A percentile compares a stretch with the other conserved stretches of the same genome.
phyloP scores from a whole-genome alignment of 2,113 vertebrate genomes.

The Dendrocopos noguchii region DNA sequence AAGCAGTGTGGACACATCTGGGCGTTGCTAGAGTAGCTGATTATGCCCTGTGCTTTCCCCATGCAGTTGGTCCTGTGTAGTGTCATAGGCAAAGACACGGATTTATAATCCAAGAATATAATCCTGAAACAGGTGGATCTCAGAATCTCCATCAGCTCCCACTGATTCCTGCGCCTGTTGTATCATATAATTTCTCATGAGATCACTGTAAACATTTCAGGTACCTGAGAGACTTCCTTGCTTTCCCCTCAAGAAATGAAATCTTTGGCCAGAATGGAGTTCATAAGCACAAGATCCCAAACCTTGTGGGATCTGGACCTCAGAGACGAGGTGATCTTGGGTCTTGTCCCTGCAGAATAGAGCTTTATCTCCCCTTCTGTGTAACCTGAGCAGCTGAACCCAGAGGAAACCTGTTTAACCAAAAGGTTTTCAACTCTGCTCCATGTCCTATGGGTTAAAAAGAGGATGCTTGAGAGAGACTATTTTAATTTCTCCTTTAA shows the following conservation, averaged over 20 bases:
- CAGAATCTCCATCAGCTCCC: background rate
- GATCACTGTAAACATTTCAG: background rate
- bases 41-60: background rate
- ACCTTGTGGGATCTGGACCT: background rate
- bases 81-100: background rate
- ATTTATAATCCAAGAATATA: background rate
- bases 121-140: background rate
- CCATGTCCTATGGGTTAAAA: background rate
- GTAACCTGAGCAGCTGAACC: background rate
- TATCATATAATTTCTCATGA: background rate
- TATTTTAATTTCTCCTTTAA: background rate
- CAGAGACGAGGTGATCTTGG: background rate
- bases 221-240: accelerated
- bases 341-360: background rate
- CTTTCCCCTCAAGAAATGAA: background rate
- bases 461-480: accelerated
- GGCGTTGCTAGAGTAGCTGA: background rate
- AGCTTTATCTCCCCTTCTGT: background rate
- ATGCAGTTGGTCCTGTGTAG: accelerated
- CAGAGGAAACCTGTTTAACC: background rate
- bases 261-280: background rate
- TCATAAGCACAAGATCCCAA: background rate
- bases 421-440: background rate
- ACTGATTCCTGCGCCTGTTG: background rate
- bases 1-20: background rate